Conservation (phyloP, 2,113 vertebrate genomes). For the Myotis brandtii region DNA sequence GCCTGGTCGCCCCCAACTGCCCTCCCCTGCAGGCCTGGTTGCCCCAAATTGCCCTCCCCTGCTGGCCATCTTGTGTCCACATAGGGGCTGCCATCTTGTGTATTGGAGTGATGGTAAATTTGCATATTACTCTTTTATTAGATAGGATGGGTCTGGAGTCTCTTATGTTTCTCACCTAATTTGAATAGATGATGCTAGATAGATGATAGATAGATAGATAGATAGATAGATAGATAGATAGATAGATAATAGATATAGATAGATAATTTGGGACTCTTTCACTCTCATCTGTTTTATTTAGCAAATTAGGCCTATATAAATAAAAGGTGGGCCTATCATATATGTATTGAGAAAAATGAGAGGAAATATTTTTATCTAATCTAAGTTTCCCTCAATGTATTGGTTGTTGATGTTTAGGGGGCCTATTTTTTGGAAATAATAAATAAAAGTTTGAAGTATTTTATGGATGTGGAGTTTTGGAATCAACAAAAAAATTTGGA, state of each 20-base stretch:
- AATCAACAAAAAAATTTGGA: background rate
- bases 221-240: background rate
- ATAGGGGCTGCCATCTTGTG: no score
- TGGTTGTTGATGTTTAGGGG: background rate
- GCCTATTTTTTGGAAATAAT: background rate
- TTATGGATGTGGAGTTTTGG: background rate
- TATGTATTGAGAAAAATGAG: slow-evolving; percentile 12
- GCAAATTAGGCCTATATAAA: background rate
- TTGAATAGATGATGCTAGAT: background rate
- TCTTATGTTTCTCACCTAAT: background rate
- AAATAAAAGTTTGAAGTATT: background rate
- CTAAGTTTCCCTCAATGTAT: background rate
- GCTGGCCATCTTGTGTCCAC: no score
- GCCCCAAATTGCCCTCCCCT: no score
- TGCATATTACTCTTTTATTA: no score
- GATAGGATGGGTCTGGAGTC: background rate
- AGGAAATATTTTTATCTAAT: background rate
- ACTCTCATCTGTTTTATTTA: background rate
- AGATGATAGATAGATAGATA: background rate
- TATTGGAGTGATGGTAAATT: no score
- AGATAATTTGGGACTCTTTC: background rate
- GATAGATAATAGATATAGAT: background rate
- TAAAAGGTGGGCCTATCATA: background rate
- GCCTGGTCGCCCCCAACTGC: no score
- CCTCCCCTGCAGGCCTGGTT: no score